These are phyloP conservation scores for Stenoptilia bipunctidactyla DNA, from an alignment of 2,888 invertebrate genomes.

Conservation along the genomic window DNA sequence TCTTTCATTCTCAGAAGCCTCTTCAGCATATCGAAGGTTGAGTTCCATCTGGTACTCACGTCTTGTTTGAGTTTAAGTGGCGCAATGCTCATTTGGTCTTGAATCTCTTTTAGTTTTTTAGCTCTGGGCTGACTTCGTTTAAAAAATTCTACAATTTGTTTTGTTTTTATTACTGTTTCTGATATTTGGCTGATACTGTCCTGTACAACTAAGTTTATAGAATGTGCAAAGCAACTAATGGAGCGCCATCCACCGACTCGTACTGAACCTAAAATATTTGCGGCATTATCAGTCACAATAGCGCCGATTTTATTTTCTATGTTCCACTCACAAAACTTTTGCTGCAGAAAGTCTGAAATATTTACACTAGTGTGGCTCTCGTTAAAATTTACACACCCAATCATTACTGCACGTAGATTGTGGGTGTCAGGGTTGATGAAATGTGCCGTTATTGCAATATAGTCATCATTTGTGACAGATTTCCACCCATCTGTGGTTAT, in stretches of 20 bases:
- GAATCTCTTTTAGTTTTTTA: constrained; percentile 13
- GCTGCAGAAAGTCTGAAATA: constrained; percentile 7
- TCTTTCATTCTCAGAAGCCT: constrained; percentile 15
- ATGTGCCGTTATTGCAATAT: neutral
- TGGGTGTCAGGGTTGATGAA: neutral
- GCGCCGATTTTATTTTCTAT: neutral
- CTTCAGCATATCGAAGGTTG: constrained; percentile 17
- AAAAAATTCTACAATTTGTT: constrained; percentile 15
- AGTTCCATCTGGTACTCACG: constrained; percentile 18
- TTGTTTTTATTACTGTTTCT: too few relatives aligned
- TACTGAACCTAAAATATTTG: constrained; percentile 6
- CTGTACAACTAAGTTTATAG: too few relatives aligned
- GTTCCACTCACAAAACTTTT: neutral
- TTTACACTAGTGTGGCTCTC: constrained; percentile 9
- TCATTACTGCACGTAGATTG: constrained; percentile 7
- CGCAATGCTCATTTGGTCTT: constrained; percentile 13
- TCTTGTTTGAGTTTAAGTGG: constrained; percentile 20
- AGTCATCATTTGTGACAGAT: constrained; percentile 4
- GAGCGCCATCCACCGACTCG: too few relatives aligned
- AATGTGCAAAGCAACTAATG: too few relatives aligned
- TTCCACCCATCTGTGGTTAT: constrained; percentile 12
- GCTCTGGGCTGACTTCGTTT: constrained; percentile 9
- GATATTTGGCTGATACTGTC: too few relatives aligned
- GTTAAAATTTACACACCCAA: constrained; percentile 10
- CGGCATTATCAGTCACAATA: constrained; percentile 10